Conservation (phyloP, 2,888 invertebrate genomes). For the Isoperla grammatica region DNA sequence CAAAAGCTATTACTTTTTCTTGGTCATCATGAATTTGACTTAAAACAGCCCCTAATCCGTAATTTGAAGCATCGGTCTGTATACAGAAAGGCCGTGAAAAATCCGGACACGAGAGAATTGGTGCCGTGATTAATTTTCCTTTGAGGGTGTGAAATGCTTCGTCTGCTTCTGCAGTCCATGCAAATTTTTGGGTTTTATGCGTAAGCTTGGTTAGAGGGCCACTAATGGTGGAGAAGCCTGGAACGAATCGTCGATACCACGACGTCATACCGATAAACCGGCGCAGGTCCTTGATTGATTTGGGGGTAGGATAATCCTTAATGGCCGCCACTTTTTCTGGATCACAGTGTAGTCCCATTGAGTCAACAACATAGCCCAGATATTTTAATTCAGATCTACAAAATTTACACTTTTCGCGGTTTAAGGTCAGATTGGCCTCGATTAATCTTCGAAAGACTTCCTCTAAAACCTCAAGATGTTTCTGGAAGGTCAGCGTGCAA, state of each 20-base stretch:
- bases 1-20: slow-evolving; percentile 22
- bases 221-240: neutral
- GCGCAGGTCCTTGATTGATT: slow-evolving; percentile 34
- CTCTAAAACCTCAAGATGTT: slow-evolving; percentile 31
- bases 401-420: slow-evolving; percentile 6
- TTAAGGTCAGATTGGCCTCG: neutral
- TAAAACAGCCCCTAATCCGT: slow-evolving; percentile 35
- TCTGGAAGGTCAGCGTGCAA: slow-evolving; percentile 36
- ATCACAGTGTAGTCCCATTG: slow-evolving; percentile 15
- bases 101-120: slow-evolving; percentile 33
- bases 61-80: slow-evolving; percentile 34
- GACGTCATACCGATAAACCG: slow-evolving; percentile 35
- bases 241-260: slow-evolving; percentile 36
- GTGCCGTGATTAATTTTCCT: slow-evolving; percentile 23
- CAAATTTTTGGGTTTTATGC: slow-evolving; percentile 16
- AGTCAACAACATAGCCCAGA: slow-evolving; percentile 22
- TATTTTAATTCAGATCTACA: slow-evolving; percentile 19
- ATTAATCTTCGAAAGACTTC: neutral
- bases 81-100: slow-evolving; percentile 30
- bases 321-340: slow-evolving; percentile 20
- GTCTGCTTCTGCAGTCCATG: slow-evolving; percentile 8
- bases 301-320: slow-evolving; percentile 31
- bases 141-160: slow-evolving; percentile 25
- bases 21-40: slow-evolving; percentile 26
- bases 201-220: slow-evolving; percentile 1